These are phyloP conservation scores for Lasioglossum morio DNA, from an alignment of 2,888 invertebrate genomes.

Conservation along the genomic window DNA sequence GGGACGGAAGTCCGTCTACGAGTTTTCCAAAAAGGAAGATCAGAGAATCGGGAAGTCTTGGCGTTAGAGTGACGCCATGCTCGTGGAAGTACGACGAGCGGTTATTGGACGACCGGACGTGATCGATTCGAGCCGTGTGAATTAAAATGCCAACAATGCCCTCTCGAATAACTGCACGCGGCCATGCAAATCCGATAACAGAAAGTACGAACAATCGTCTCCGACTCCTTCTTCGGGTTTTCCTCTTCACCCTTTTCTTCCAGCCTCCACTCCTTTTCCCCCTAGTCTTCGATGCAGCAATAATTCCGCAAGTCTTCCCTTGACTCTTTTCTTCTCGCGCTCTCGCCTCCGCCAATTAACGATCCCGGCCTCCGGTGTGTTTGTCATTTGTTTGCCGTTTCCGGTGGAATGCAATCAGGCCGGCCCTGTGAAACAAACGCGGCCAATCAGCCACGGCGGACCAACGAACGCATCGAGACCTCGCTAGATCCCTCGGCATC, in stretches of 20 bases:
- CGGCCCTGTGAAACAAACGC: constrained; percentile 67
- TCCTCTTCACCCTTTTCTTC: constrained; percentile 57
- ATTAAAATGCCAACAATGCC: constrained; percentile 73
- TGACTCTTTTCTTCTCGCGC: constrained; percentile 64
- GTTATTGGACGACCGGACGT: constrained; percentile 64
- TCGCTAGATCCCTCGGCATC: constrained; percentile 54
- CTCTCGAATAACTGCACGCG: constrained; percentile 69
- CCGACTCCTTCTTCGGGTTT: constrained; percentile 45
- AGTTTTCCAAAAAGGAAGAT: neutral
- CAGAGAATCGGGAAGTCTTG: constrained; percentile 42
- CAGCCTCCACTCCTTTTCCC: constrained; percentile 29
- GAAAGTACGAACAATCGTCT: constrained; percentile 66
- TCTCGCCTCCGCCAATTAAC: constrained; percentile 66
- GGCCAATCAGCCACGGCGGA: constrained; percentile 71
- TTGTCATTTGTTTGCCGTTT: constrained; percentile 80
- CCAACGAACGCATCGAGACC: constrained; percentile 63
- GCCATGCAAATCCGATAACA: constrained; percentile 78
- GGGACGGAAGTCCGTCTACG: neutral
- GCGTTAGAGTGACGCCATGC: constrained; percentile 56
- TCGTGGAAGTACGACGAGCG: constrained; percentile 18
- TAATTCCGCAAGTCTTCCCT: constrained; percentile 68
- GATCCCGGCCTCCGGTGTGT: constrained; percentile 57
- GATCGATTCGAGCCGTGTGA: constrained; percentile 72
- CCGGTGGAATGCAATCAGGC: constrained; percentile 76
- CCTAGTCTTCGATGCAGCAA: constrained; percentile 50